These are phyloP conservation scores for Oreochromis grahami DNA, from an alignment of 2,797 vertebrate species.

Conservation along the genomic window DNA sequence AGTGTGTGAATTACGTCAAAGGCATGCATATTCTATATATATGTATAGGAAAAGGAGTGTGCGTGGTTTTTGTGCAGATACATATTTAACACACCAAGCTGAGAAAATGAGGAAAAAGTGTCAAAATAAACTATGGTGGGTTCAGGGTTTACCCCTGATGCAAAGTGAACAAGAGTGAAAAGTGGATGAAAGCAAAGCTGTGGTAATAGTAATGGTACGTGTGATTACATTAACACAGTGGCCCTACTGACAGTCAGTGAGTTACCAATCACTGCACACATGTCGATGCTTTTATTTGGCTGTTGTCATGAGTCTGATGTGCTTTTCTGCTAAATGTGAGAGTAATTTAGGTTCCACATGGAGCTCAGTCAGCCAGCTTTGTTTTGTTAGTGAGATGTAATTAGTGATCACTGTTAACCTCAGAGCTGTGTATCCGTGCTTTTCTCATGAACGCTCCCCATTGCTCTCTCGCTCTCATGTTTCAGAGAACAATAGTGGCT, in stretches of 20 bases:
- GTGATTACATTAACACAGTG: background rate
- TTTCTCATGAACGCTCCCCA: slow-evolving; percentile 19
- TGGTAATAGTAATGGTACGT: background rate
- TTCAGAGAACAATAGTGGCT: slow-evolving; percentile 2
- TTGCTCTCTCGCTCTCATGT: slow-evolving; percentile 5
- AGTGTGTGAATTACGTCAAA: background rate
- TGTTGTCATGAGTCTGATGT: background rate
- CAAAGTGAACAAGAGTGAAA: background rate
- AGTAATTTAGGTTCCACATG: background rate
- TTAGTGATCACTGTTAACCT: background rate
- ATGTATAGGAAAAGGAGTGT: background rate
- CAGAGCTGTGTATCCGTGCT: background rate
- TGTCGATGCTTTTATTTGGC: rapidly evolving
- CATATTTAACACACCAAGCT: background rate
- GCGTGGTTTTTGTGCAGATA: background rate
- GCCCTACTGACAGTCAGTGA: background rate
- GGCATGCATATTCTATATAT: background rate
- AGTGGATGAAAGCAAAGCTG: background rate
- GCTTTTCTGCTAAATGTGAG: background rate
- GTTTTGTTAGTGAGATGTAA: background rate
- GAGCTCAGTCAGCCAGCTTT: background rate
- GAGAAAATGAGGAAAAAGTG: background rate
- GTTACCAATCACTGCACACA: background rate
- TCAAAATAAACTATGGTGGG: background rate
- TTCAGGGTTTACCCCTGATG: background rate